Conservation (phyloP, 2,888 invertebrate genomes). For the Epicampocera succincta region DNA sequence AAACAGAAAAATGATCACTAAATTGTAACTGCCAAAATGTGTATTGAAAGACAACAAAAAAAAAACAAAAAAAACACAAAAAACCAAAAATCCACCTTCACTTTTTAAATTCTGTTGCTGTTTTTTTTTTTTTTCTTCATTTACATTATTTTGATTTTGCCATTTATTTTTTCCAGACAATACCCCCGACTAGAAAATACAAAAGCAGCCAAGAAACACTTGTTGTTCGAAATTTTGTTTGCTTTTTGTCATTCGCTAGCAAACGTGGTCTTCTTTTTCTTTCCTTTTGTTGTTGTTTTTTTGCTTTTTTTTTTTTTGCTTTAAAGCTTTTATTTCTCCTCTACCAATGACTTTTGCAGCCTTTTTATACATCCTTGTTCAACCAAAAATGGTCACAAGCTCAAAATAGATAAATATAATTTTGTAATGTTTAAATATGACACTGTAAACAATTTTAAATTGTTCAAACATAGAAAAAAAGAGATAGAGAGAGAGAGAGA, state of each 20-base stretch:
- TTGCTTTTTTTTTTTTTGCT: not conserved
- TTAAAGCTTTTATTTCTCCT: not conserved
- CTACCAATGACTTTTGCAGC: conserved; percentile 24
- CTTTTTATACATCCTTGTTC: conserved; percentile 60
- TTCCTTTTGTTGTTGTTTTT: conserved; percentile 32
- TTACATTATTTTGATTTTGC: conserved; percentile 1
- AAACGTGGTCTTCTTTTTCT: conserved; percentile 47
- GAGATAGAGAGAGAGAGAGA: not conserved
- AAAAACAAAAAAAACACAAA: conserved; percentile 2
- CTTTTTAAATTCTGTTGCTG: conserved; percentile 68
- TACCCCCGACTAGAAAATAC: conserved; percentile 32
- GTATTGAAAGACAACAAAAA: conserved; percentile 53
- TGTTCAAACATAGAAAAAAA: conserved; percentile 36
- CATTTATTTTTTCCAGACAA: conserved; percentile 48
- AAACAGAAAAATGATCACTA: conserved; percentile 64
- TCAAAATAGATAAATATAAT: conserved; percentile 65
- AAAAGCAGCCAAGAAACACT: conserved; percentile 43
- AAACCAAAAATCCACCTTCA: conserved; percentile 64
- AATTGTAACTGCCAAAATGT: conserved; percentile 67
- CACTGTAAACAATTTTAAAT: conserved; percentile 58
- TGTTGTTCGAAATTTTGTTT: conserved; percentile 27
- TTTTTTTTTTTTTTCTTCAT: conserved; percentile 24
- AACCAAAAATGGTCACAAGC: conserved; percentile 65
- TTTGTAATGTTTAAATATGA: conserved; percentile 69
- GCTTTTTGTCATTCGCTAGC: conserved; percentile 35